Conservation (phyloP, 2,113 vertebrate species). For the Cebus imitator region DNA sequence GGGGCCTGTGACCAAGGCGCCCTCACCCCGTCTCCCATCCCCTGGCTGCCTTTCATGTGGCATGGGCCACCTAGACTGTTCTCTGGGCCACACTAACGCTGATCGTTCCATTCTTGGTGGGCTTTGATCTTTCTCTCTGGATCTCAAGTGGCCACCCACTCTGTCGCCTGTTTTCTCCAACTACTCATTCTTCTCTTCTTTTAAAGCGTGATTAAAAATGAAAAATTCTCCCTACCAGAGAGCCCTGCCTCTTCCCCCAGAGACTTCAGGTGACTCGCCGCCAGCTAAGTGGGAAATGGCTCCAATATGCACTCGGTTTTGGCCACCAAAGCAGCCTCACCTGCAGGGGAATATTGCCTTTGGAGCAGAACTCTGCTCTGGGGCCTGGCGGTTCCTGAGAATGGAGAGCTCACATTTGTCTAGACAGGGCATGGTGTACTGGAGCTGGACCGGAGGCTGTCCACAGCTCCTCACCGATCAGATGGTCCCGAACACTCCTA, state of each 20-base stretch:
- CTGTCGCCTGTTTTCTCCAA: slow-evolving; percentile 66
- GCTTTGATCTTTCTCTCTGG: slow-evolving; percentile 68
- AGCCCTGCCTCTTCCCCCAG: not conserved
- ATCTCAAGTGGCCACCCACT: slow-evolving; percentile 71
- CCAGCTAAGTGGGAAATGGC: slow-evolving; percentile 20
- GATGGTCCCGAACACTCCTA: not conserved
- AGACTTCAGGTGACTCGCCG: slow-evolving; percentile 54
- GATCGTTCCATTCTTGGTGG: slow-evolving; percentile 5
- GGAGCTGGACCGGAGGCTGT: not conserved
- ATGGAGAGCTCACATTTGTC: not conserved
- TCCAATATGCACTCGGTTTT: not conserved
- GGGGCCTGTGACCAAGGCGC: not conserved
- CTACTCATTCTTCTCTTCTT: slow-evolving; percentile 1
- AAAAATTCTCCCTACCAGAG: slow-evolving; percentile 37
- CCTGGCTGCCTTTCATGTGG: not conserved
- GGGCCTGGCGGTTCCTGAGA: not conserved
- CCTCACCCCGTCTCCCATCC: not conserved
- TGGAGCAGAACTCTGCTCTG: not conserved
- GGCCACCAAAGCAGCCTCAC: slow-evolving; percentile 47
- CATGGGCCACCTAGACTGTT: slow-evolving; percentile 63
- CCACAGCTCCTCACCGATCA: not conserved
- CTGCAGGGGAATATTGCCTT: not conserved
- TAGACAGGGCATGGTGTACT: not conserved
- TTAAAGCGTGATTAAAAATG: slow-evolving; percentile 16
- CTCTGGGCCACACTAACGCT: not conserved